Evolutionary conservation across 1,140 invertebrate genomes (phyloP), one percentile per base, ranked within the genome.

Genomic region (Mactra quadrangularis): DNA sequence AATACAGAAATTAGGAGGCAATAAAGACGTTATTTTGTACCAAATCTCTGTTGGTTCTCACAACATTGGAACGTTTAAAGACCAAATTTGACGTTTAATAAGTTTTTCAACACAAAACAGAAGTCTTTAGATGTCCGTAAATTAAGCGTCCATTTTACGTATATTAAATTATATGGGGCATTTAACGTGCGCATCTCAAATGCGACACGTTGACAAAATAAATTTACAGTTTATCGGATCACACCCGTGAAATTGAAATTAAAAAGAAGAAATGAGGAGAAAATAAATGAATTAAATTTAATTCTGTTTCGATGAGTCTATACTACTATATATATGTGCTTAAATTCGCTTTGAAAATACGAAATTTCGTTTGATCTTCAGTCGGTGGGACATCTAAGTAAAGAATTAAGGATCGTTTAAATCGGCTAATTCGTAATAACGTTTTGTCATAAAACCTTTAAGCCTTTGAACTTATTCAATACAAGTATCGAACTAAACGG

Each of bases 231-330:
- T 70, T 71, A 59, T n/a, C 66, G 45, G 77, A 29, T 81, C 66
- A 81, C 64, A 68, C 64, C 77, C 77, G 77, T 81, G 77, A 81
- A 81, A 81, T 81, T 81, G 77, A 60, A 81, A 70, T 71, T 81
- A 81, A 81, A n/a, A 81, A 81, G 77, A 71, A 71, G 55, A 47
- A 68, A 81, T 81, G 71, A 81, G 71, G 66, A 71, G 77, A 81
- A 81, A 81, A 81, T 81, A 81, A 81, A 81, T 81, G 77, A 81
- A 81, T 81, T 81, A 81, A 81, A 81, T 81, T 81, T 81, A 81
- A 81, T 81, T 81, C 71, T 71, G 77, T 81, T 81, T 71, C 68
- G 77, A 81, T 81, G 77, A 81, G 41, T 70, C 62, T 59, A 59
- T 25, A 22, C 27, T 64, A 64, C 55, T 60, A 64, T 71, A 50